A percentile compares a stretch with the other conserved stretches of the same genome.
These are phyloP conservation scores for Karalla daura DNA, from an alignment of 2,797 vertebrate species.

Conservation along the genomic window DNA sequence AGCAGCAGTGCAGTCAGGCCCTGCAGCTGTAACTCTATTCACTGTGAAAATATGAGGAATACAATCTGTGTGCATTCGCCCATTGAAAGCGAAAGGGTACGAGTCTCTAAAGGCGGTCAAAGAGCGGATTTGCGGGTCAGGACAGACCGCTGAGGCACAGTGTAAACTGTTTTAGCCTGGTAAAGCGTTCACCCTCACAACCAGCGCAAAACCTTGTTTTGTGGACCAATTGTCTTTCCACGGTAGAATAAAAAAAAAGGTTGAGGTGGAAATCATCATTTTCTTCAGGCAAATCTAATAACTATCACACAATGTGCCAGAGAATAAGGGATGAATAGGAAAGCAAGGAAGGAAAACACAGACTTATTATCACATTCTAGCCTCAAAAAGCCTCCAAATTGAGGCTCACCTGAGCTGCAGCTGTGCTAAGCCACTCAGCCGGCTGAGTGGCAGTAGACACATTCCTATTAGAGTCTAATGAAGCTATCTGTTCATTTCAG, in stretches of 20 bases:
- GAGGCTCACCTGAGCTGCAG: constrained; percentile 69
- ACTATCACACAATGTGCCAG: constrained; percentile 32
- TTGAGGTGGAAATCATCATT: constrained; percentile 44
- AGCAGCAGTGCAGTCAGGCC: constrained; percentile 52
- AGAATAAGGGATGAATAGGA: constrained; percentile 8
- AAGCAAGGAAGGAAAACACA: constrained; percentile 3
- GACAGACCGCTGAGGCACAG: neutral
- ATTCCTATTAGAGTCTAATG: constrained; percentile 84
- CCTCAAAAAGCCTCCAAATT: constrained; percentile 51
- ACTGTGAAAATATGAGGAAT: constrained; percentile 56
- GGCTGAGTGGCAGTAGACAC: constrained; percentile 75
- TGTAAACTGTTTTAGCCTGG: constrained; percentile 36
- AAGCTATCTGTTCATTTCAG: constrained; percentile 87
- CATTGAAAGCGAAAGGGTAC: constrained; percentile 41
- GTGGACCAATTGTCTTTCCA: constrained; percentile 31
- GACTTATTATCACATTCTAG: constrained; percentile 60
- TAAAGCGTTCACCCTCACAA: constrained; percentile 4
- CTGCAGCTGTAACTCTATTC: constrained; percentile 64
- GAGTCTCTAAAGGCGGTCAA: constrained; percentile 20
- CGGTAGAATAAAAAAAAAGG: constrained; percentile 33
- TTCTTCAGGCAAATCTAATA: constrained; percentile 32
- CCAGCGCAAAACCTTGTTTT: constrained; percentile 3
- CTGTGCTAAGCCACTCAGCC: constrained; percentile 64
- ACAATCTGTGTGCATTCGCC: constrained; percentile 40
- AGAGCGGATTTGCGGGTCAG: constrained; percentile 26